Conservation (phyloP, 2,888 invertebrate genomes). For the Polia nebulosa region DNA sequence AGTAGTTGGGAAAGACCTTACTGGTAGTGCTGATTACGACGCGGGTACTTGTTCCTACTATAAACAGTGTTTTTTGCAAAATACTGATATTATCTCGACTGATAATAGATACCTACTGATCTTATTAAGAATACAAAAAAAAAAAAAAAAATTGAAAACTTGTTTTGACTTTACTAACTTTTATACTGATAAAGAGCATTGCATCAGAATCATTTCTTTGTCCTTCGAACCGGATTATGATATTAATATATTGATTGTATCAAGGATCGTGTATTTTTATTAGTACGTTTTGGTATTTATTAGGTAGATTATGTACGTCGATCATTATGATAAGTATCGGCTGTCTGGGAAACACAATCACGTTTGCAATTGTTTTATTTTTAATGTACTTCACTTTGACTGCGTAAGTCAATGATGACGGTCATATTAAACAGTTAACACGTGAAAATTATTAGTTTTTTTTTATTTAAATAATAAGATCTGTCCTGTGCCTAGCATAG, state of each 20-base stretch:
- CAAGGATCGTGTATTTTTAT: not conserved
- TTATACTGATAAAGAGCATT: not conserved
- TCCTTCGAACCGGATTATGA: conserved; percentile 16
- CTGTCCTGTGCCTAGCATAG: no score
- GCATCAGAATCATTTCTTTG: not conserved
- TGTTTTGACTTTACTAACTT: no score
- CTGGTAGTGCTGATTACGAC: no score
- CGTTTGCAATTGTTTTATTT: not conserved
- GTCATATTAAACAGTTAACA: not conserved
- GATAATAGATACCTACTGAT: no score
- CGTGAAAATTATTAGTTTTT: not conserved
- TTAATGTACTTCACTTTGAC: not conserved
- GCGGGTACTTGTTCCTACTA: no score
- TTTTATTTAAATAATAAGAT: no score
- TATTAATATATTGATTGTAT: not conserved
- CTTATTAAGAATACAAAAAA: no score
- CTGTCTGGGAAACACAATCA: not conserved
- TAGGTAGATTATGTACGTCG: conserved; percentile 13
- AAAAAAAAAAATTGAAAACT: not conserved
- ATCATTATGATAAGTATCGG: not conserved
- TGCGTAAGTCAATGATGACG: no score
- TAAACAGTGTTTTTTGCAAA: no score
- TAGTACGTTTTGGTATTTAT: conserved; percentile 2
- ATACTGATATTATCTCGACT: no score
- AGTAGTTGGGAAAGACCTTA: no score